Evolutionary conservation across 2,797 vertebrate genomes (phyloP).

Genomic region (Pelochelys cantorii): DNA sequence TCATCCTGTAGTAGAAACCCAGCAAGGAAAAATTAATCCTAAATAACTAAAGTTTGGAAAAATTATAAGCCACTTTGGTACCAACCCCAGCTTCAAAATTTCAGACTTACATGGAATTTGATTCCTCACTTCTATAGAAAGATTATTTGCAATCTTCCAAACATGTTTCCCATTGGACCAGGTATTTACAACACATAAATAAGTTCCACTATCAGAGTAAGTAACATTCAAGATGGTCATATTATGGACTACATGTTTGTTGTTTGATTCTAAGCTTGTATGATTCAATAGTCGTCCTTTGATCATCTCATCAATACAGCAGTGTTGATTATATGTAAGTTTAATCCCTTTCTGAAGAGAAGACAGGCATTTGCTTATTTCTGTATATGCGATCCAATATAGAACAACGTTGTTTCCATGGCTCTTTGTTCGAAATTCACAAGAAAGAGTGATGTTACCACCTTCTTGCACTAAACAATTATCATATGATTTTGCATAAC

Average conservation of each 20-base stretch:
- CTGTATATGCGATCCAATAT: conserved; percentile 28
- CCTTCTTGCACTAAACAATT: background rate
- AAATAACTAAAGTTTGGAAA: background rate
- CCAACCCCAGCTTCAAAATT: background rate
- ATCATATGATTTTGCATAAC: rapidly evolving
- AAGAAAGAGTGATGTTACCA: background rate
- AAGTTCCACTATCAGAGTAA: conserved; percentile 8
- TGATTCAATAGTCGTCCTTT: background rate
- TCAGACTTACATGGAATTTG: background rate
- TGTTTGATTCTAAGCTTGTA: rapidly evolving
- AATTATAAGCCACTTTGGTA: too few species aligned
- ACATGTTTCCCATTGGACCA: rapidly evolving
- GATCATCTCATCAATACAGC: background rate
- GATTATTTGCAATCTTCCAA: conserved; percentile 7
- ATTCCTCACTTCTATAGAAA: background rate
- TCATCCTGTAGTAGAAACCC: too few species aligned
- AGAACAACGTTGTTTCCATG: background rate
- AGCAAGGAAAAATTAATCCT: background rate
- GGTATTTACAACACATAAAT: background rate
- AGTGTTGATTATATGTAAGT: background rate
- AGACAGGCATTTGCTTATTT: background rate
- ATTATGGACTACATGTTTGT: rapidly evolving
- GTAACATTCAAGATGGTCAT: background rate
- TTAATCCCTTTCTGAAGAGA: rapidly evolving
- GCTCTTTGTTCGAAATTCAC: background rate